A percentile compares a stretch with the other conserved stretches of the same genome.
These are phyloP conservation scores for Cataglyphis rosenhaueri DNA, from an alignment of 2,888 invertebrate species.

Conservation along the genomic window DNA sequence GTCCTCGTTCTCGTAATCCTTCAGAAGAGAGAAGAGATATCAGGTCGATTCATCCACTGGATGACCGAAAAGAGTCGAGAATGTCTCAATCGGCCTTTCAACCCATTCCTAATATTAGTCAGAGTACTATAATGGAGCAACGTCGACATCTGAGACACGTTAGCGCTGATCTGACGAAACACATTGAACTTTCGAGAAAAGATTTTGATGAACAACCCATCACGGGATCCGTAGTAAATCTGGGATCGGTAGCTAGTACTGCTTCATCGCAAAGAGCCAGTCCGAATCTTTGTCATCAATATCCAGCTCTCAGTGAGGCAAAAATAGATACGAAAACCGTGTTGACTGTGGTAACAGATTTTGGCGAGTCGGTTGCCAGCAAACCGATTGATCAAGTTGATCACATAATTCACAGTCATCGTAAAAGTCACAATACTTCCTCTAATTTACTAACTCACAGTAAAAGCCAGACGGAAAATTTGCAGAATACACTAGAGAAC, in stretches of 20 bases:
- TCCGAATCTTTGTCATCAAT: slow-evolving; percentile 82
- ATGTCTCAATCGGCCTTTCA: slow-evolving; percentile 82
- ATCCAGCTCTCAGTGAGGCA: slow-evolving; percentile 81
- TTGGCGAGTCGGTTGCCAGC: slow-evolving; percentile 74
- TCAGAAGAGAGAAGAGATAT: slow-evolving; percentile 81
- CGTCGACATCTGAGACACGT: slow-evolving; percentile 84
- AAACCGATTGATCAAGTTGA: slow-evolving; percentile 81
- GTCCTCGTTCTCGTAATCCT: slow-evolving; percentile 81
- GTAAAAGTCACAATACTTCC: slow-evolving; percentile 79
- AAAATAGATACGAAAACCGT: slow-evolving; percentile 80
- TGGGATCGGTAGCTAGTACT: slow-evolving; percentile 75
- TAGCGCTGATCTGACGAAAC: slow-evolving; percentile 84
- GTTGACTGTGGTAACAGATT: slow-evolving; percentile 81
- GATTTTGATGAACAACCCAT: slow-evolving; percentile 84
- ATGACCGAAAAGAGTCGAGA: slow-evolving; percentile 80
- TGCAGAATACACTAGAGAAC: slow-evolving; percentile 72
- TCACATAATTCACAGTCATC: slow-evolving; percentile 84
- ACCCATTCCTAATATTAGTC: slow-evolving; percentile 83
- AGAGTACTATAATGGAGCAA: slow-evolving; percentile 84
- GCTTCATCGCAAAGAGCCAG: slow-evolving; percentile 80
- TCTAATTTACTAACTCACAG: slow-evolving; percentile 77
- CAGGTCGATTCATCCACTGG: slow-evolving; percentile 67
- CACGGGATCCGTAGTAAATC: slow-evolving; percentile 82
- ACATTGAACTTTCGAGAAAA: slow-evolving; percentile 82
- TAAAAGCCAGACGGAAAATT: slow-evolving; percentile 80